These are phyloP conservation scores for Rhynchophorus ferrugineus DNA, from an alignment of 1,140 invertebrate species.

Conservation along the genomic window DNA sequence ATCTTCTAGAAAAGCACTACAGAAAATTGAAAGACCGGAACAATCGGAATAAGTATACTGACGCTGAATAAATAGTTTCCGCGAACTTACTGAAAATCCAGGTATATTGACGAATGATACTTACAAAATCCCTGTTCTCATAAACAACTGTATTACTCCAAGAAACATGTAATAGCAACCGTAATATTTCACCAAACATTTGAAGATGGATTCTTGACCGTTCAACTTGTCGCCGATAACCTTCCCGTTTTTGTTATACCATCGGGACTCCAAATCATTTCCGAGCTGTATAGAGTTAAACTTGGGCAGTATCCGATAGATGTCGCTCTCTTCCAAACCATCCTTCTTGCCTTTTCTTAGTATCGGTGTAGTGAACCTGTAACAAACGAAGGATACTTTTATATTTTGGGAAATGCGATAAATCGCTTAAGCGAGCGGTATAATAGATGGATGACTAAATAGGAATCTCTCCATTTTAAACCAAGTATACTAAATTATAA, in stretches of 20 bases:
- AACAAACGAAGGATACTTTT: no score
- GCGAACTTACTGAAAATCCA: no score
- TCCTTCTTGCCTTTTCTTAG: slow-evolving; percentile 25
- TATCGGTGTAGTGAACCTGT: slow-evolving; percentile 28
- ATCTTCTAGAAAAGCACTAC: no score
- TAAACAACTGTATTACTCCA: slow-evolving; percentile 39
- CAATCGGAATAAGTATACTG: no score
- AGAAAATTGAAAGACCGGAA: no score
- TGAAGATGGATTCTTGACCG: slow-evolving; percentile 4
- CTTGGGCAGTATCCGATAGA: slow-evolving; percentile 29
- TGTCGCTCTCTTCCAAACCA: slow-evolving; percentile 41
- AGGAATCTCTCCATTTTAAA: no score
- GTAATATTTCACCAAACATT: slow-evolving; percentile 12
- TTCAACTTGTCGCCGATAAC: not conserved
- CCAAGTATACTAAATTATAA: no score
- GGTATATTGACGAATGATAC: no score
- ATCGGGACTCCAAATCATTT: slow-evolving; percentile 28
- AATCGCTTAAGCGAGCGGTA: no score
- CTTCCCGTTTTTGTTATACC: slow-evolving; percentile 18
- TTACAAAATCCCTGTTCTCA: slow-evolving; percentile 49
- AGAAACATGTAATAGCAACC: slow-evolving; percentile 16
- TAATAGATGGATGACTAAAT: no score
- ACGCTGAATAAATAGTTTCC: no score
- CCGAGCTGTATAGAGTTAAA: slow-evolving; percentile 28
- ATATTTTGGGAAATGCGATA: no score